Base-by-base conservation (phyloP, 2,888 invertebrate genomes). In the Hemicrepidius hirtus region DNA sequence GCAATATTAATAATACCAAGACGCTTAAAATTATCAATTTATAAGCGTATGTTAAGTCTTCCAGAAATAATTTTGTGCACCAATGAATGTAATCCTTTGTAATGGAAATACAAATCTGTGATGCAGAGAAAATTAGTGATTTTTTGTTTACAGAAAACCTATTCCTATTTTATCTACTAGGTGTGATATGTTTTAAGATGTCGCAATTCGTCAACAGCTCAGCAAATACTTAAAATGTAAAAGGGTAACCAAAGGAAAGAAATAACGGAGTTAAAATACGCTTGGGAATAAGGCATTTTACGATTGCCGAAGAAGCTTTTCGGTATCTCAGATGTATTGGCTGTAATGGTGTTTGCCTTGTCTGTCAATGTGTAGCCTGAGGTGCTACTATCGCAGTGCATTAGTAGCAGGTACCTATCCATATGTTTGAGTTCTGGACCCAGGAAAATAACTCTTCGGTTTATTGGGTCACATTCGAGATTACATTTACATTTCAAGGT, bases 301-400 rank as follows among this genome's bases (percentile, higher is more conserved):
- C 69, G 55, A 64, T 73, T 69, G 50, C 50, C 67, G 28, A 44
- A 50, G 59, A 73, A 68, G 73, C 46, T 68, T 69, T 73, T 65
- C 59, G 49, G 28, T 64, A 60, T 69, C 64, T 65, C 73, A 50
- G 40, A 69, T 64, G 46, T 69, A 67, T 69, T 59, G 62, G 32
- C 64, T 62, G 57, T 69, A 73, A 73, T 73, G 73, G 65, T 73
- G 55, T 73, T 73, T 68, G 68, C 59, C 62, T 71, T 62, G 67
- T 62, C 67, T 71, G 67, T 67, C 71, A 67, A 21, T 13, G 40
- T 20, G 63, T 66, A 21, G 71, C 71, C 71, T 12, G 37, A 60
- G 71, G 71, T 68, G 71, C 40, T 66, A 66, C 66, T 60, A 21
- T 44, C 32, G 28, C 13, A 67, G 62, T 71, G 71, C 71, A 66